Evolutionary conservation across 2,888 invertebrate genomes (phyloP).

Genomic region (Bedellia somnulentella): DNA sequence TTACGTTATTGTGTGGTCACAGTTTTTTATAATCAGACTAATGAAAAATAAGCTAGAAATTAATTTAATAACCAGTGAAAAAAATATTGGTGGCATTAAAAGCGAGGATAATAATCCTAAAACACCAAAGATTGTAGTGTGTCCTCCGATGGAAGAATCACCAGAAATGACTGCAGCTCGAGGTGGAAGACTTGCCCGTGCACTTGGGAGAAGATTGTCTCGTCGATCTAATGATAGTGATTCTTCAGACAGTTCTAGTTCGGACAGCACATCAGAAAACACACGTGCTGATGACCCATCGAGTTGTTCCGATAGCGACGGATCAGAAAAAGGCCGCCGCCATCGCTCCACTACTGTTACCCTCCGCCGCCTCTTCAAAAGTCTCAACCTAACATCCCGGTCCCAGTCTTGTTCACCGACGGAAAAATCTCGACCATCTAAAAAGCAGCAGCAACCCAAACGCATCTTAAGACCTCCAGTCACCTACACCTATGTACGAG

Average conservation of each 20-base stretch:
- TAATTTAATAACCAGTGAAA: constrained; percentile 32
- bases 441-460: constrained; percentile 68
- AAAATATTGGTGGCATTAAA: too few relatives aligned
- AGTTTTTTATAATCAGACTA: constrained; percentile 19
- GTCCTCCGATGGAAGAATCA: constrained; percentile 52
- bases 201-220: constrained; percentile 65
- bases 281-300: constrained; percentile 38
- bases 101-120: too few relatives aligned
- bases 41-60: constrained; percentile 43
- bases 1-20: constrained; percentile 14
- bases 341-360: constrained; percentile 66
- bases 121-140: constrained; percentile 51
- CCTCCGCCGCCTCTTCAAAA: constrained; percentile 72
- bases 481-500: constrained; percentile 78
- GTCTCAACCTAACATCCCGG: constrained; percentile 65
- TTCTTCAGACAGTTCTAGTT: constrained; percentile 45
- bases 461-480: constrained; percentile 78
- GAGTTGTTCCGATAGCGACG: constrained; percentile 62
- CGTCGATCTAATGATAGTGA: constrained; percentile 46
- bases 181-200: constrained; percentile 67
- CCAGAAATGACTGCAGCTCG: constrained; percentile 56
- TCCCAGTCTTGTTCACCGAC: constrained; percentile 66
- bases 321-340: constrained; percentile 47
- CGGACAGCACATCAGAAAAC: constrained; percentile 38
- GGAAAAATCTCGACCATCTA: constrained; percentile 39